Evolutionary conservation across 1,140 invertebrate species (phyloP).

Genomic region (Hycleus phaleratus): DNA sequence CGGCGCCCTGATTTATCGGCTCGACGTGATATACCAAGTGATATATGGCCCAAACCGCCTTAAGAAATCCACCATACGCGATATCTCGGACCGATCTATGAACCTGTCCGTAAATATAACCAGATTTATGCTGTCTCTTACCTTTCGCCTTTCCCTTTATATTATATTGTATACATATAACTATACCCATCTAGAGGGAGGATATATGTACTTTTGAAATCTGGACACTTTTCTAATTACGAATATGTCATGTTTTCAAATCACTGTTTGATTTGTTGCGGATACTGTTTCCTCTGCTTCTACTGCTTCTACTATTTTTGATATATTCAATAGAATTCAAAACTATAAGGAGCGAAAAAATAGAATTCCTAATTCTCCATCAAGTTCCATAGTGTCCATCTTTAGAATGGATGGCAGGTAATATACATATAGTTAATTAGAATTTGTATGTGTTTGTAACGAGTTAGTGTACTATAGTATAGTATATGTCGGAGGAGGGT

Average conservation of each 20-base stretch:
- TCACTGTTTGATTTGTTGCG: slow-evolving; percentile 31
- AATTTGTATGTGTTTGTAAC: no score
- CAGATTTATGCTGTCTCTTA: slow-evolving; percentile 32
- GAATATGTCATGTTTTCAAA: slow-evolving; percentile 26
- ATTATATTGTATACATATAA: neutral
- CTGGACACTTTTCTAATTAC: slow-evolving; percentile 30
- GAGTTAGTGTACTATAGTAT: no score
- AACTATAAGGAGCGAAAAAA: neutral
- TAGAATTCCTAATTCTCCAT: slow-evolving; percentile 1
- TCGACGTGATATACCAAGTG: slow-evolving; percentile 35
- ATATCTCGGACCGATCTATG: slow-evolving; percentile 37
- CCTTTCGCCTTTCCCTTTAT: no score
- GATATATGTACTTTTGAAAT: neutral
- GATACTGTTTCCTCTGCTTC: neutral
- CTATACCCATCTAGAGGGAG: no score
- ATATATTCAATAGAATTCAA: neutral
- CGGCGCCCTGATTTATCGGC: slow-evolving; percentile 32
- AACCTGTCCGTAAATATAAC: slow-evolving; percentile 35
- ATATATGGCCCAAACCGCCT: slow-evolving; percentile 31
- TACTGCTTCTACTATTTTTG: neutral
- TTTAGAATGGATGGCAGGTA: no score
- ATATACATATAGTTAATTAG: no score
- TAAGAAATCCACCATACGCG: slow-evolving; percentile 36
- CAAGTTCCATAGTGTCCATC: neutral
- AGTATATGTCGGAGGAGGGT: no score